These are phyloP conservation scores for Synergus itoensis DNA, from an alignment of 2,888 invertebrate genomes.

Conservation along the genomic window DNA sequence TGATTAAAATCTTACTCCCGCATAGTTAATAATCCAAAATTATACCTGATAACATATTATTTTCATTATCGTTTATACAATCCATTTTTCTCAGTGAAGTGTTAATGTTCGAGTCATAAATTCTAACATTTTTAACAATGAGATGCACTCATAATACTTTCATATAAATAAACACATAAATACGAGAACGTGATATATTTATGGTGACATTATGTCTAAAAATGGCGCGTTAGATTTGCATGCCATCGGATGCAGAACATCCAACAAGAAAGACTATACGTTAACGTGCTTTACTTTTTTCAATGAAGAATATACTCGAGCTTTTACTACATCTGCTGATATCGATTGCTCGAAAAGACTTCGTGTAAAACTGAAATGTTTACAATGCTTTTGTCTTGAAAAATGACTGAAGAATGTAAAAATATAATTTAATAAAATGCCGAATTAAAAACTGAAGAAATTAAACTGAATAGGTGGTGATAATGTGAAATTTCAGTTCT, in stretches of 20 bases:
- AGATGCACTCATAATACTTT: neutral
- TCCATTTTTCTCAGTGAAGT: too few relatives aligned
- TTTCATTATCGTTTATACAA: too few relatives aligned
- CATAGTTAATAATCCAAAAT: too few relatives aligned
- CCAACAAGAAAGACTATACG: neutral
- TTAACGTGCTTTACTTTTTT: neutral
- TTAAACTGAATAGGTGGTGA: too few relatives aligned
- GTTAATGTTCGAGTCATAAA: neutral
- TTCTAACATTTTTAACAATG: neutral
- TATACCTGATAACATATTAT: too few relatives aligned
- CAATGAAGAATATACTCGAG: neutral
- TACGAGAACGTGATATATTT: neutral
- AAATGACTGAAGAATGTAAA: too few relatives aligned
- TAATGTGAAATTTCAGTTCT: too few relatives aligned
- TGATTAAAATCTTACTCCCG: too few relatives aligned
- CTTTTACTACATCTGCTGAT: neutral
- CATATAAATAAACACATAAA: neutral
- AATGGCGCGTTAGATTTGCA: neutral
- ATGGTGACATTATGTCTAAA: neutral
- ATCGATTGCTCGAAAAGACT: neutral
- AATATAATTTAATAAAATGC: too few relatives aligned
- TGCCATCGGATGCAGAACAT: constrained; percentile 8
- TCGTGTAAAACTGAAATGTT: too few relatives aligned
- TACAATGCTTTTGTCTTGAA: too few relatives aligned
- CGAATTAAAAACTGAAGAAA: too few relatives aligned